phyloP scores from a whole-genome alignment of 2,888 invertebrate genomes.

The Morinoia aosen region DNA sequence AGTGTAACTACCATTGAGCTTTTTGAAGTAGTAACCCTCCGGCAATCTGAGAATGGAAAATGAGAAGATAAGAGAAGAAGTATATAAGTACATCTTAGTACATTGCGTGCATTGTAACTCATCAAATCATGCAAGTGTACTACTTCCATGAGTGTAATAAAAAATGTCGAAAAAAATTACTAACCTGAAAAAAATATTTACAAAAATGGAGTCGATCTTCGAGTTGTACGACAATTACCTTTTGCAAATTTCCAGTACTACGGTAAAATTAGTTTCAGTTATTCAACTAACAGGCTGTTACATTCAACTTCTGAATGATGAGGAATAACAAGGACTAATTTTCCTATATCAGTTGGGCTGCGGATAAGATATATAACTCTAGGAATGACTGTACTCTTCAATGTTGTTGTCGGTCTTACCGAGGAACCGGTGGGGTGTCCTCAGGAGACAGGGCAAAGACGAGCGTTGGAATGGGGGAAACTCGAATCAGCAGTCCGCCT shows the following conservation, averaged over 20 bases:
- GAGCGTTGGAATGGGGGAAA: neutral
- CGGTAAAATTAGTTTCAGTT: too few species aligned
- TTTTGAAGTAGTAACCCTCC: neutral
- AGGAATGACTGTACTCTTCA: neutral
- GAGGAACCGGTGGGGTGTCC: neutral
- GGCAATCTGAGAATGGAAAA: neutral
- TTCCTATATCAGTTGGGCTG: neutral
- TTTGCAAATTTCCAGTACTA: too few species aligned
- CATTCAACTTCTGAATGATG: too few species aligned
- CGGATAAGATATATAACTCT: neutral
- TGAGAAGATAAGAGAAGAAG: neutral
- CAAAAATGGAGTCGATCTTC: too few species aligned
- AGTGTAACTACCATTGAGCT: neutral
- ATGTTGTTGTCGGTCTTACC: neutral
- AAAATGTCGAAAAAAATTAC: neutral
- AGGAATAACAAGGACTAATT: neutral
- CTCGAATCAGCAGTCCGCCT: neutral
- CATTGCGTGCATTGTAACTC: neutral
- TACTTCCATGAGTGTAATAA: neutral
- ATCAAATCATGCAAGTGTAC: neutral
- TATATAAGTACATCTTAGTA: neutral
- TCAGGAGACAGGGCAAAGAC: slow-evolving; percentile 1
- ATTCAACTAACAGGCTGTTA: too few species aligned
- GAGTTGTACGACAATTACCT: too few species aligned
- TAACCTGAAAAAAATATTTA: neutral